A percentile compares a stretch with the other conserved stretches of the same genome.
phyloP scores from a whole-genome alignment of 2,888 invertebrate species.

The Antheraea assamensis region DNA sequence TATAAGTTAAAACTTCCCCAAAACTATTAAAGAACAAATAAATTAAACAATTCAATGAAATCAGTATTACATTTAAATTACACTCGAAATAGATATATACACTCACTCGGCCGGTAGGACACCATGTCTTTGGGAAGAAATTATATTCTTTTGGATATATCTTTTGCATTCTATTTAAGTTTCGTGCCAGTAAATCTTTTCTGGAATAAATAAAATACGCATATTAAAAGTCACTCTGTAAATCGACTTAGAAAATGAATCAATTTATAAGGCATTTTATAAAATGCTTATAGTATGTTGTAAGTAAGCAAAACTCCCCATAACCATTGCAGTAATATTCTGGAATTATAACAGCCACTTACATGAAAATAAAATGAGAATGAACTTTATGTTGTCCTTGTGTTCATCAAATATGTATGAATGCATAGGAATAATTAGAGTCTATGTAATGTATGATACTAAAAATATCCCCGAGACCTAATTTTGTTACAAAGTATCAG shows the following conservation, averaged over 20 bases:
- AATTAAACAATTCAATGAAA: not conserved
- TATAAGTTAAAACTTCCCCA: constrained; percentile 88
- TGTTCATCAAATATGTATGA: not conserved
- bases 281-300: not conserved
- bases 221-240: not conserved
- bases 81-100: not conserved
- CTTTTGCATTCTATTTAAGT: constrained; percentile 94
- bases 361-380: too few species aligned
- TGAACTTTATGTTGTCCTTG: not conserved
- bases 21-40: constrained; percentile 78
- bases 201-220: constrained; percentile 61
- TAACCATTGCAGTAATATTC: too few species aligned
- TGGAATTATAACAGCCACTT: too few species aligned
- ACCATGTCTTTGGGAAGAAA: constrained; percentile 97
- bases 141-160: constrained; percentile 94
- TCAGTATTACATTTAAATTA: not conserved
- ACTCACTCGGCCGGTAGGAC: constrained; percentile 94
- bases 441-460: not conserved
- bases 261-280: not conserved
- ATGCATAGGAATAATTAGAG: not conserved
- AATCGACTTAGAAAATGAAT: not conserved
- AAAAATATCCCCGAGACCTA: not conserved
- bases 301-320: not conserved
- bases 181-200: constrained; percentile 94
- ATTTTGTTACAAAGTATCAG: not conserved